Conservation (phyloP, 2,113 vertebrate species). For the Erythrolamprus reginae region DNA sequence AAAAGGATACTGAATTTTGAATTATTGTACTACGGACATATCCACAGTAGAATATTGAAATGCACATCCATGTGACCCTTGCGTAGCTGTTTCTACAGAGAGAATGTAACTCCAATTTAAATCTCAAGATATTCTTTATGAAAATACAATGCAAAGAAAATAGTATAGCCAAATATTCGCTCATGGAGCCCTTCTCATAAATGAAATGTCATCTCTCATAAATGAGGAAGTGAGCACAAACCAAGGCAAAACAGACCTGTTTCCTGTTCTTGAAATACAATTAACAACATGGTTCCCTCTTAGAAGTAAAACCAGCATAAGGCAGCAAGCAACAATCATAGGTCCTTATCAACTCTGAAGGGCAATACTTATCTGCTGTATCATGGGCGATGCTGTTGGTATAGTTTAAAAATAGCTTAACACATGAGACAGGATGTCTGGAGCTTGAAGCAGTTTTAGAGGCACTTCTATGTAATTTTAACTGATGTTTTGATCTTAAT, state of each 20-base stretch:
- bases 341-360: not conserved
- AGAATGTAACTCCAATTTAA: not conserved
- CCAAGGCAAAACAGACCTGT: not conserved
- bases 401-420: constrained; percentile 28
- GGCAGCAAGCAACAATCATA: not conserved
- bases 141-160: not conserved
- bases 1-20: not conserved
- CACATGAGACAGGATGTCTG: constrained; percentile 30
- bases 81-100: not conserved
- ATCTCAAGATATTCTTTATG: not conserved
- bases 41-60: not conserved
- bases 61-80: not conserved
- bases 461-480: constrained; percentile 31
- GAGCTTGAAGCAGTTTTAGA: constrained; percentile 37
- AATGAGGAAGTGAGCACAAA: not conserved
- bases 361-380: not conserved
- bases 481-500: constrained; percentile 20
- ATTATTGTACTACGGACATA: not conserved
- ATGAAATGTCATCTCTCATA: not conserved
- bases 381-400: constrained; percentile 31
- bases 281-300: not conserved
- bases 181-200: not conserved
- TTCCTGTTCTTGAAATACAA: not conserved
- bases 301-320: not conserved
- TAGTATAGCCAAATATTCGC: not conserved